Conservation (phyloP, 2,797 vertebrate genomes). For the Chiroxiphia lanceolata region DNA sequence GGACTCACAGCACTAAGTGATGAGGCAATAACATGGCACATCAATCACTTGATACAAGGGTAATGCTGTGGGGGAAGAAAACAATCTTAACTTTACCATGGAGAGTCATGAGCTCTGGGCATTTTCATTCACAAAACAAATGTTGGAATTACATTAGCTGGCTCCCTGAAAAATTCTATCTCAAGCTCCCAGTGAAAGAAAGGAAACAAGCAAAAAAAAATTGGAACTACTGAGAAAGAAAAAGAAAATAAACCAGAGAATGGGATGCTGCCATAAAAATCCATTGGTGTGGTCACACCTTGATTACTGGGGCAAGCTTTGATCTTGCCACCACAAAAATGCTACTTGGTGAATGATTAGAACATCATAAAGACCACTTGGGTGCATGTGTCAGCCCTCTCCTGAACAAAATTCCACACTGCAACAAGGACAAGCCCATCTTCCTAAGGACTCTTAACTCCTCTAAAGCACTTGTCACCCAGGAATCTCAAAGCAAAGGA, state of each 20-base stretch:
- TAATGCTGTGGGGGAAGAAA: neutral
- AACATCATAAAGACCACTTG: neutral
- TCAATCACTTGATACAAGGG: neutral
- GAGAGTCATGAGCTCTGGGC: neutral
- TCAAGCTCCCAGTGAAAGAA: neutral
- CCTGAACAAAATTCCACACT: neutral
- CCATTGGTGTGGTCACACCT: neutral
- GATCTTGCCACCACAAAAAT: neutral
- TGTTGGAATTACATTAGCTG: neutral
- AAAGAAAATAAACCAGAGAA: neutral
- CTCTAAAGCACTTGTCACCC: neutral
- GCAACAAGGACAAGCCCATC: neutral
- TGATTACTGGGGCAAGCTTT: neutral
- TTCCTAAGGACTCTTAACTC: neutral
- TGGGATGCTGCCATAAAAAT: neutral
- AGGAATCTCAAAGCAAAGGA: neutral
- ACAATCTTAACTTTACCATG: neutral
- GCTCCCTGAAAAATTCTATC: neutral
- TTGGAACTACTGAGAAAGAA: neutral
- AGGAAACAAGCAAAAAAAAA: neutral
- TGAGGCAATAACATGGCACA: neutral
- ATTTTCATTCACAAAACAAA: neutral
- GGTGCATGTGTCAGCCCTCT: neutral
- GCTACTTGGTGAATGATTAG: neutral
- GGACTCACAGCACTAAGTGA: neutral